phyloP scores from a whole-genome alignment of 2,888 invertebrate genomes.

The Aethes cnicana region DNA sequence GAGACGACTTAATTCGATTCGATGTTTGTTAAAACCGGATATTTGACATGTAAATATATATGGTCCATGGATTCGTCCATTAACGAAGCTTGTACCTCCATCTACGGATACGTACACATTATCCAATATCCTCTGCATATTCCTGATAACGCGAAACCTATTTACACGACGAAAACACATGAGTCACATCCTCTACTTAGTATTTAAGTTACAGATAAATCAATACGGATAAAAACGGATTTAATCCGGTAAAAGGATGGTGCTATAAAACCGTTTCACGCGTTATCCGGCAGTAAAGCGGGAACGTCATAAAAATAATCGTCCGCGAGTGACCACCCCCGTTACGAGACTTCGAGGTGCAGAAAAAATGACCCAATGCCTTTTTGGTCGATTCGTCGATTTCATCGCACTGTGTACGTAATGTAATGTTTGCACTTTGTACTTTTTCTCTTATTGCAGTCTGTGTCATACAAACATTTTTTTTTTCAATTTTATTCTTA shows the following conservation, averaged over 20 bases:
- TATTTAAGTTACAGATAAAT: slow-evolving; percentile 56
- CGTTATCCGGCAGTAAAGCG: slow-evolving; percentile 69
- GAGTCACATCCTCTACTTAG: slow-evolving; percentile 26
- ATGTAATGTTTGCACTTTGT: no score
- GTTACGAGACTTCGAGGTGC: slow-evolving; percentile 29
- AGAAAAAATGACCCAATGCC: slow-evolving; percentile 8
- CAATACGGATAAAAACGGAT: slow-evolving; percentile 63
- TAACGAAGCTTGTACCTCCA: background rate
- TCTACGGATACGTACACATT: slow-evolving; percentile 17
- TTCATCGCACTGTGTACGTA: no score
- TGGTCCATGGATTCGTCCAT: no score
- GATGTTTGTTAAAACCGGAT: no score
- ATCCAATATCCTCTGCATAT: slow-evolving; percentile 21
- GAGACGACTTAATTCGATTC: no score
- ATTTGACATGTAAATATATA: background rate
- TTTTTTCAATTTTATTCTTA: no score
- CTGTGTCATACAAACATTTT: no score
- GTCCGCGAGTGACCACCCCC: slow-evolving; percentile 59
- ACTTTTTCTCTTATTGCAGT: no score
- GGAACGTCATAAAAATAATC: slow-evolving; percentile 55
- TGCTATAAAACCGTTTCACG: slow-evolving; percentile 73
- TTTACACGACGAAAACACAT: slow-evolving; percentile 19
- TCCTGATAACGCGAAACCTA: slow-evolving; percentile 25
- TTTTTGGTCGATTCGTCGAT: no score
- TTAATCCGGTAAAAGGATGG: slow-evolving; percentile 66